Conservation (phyloP, 1,140 invertebrate genomes). For the Micrasema minimum region DNA sequence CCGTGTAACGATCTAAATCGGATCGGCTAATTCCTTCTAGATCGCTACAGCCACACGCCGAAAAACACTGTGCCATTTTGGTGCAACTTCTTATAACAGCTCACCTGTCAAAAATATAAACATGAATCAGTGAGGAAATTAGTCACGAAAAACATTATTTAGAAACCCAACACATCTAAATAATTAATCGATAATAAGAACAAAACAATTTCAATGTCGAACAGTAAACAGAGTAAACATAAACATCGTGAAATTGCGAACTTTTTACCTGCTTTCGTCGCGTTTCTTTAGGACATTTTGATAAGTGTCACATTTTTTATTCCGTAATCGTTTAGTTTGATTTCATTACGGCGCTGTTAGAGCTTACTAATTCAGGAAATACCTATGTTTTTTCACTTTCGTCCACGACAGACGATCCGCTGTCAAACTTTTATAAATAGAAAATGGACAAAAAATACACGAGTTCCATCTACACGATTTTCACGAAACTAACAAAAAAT, state of each 20-base stretch:
- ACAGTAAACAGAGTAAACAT: too few relatives aligned
- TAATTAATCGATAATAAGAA: background rate
- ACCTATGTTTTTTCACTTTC: background rate
- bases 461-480: slow-evolving; percentile 19
- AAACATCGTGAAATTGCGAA: slow-evolving; percentile 2
- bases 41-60: slow-evolving; percentile 61
- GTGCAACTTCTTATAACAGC: background rate
- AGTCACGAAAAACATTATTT: too few relatives aligned
- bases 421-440: slow-evolving; percentile 35
- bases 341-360: background rate
- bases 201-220: too few relatives aligned
- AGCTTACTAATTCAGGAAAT: slow-evolving; percentile 29
- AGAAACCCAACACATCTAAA: background rate
- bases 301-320: slow-evolving; percentile 13
- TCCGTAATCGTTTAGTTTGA: background rate
- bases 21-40: slow-evolving; percentile 61
- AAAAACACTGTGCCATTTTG: slow-evolving; percentile 63
- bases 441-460: slow-evolving; percentile 1
- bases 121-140: background rate
- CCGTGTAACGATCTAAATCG: slow-evolving; percentile 65
- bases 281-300: slow-evolving; percentile 5
- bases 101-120: slow-evolving; percentile 37
- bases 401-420: slow-evolving; percentile 6
- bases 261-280: background rate
- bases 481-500: slow-evolving; percentile 11